Evolutionary conservation across 2,888 invertebrate genomes (phyloP), one percentile per base, ranked within the genome.

Genomic region (Gymnosoma rotundatum): DNA sequence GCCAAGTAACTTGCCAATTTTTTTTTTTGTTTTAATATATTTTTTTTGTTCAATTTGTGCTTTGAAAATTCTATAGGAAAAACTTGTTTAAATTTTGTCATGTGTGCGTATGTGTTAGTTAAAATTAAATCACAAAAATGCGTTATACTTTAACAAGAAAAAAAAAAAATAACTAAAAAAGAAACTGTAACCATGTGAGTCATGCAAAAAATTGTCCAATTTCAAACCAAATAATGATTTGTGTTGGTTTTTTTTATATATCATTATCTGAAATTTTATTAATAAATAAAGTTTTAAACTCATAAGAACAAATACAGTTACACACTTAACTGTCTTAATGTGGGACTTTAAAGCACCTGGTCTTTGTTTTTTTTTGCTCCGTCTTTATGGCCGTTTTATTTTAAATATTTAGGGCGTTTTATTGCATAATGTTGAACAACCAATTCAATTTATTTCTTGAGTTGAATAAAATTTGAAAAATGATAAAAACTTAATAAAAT

Each of bases 311-410:
- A 72, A 32, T 52, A 64, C 38, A n/a, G 64, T 36, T 32, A 48
- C 61, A 60, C 74, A 60, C 32, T 63, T 78, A 42, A 45, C 58
- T 45, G 45, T 21, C 16, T 61, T 69, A 67, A 54, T 69, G 63
- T 70, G 67, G 36, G 42, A 58, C 83, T 81, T 78, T 81, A 66
- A 84, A 81, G 84, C 84, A 84, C 84, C 84, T 84, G 84, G 84
- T 84, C 69, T 79, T 83, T 78, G 66, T 72, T 81, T 64, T 25
- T 16, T 61, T 74, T 2, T 32, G 8, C 8, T 6, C 7, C 6
- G 32, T 32, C 32, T 32, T 32, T 74, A 70, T 48, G 66, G 74
- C 56, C 42, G 70, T 75, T 83, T 79, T 70, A 45, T 64, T 76
- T 61, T 66, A 42, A 69, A 73, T 83, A 74, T 83, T 83, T 83